phyloP scores from a whole-genome alignment of 1,140 invertebrate species.

The Drosophila bocqueti region DNA sequence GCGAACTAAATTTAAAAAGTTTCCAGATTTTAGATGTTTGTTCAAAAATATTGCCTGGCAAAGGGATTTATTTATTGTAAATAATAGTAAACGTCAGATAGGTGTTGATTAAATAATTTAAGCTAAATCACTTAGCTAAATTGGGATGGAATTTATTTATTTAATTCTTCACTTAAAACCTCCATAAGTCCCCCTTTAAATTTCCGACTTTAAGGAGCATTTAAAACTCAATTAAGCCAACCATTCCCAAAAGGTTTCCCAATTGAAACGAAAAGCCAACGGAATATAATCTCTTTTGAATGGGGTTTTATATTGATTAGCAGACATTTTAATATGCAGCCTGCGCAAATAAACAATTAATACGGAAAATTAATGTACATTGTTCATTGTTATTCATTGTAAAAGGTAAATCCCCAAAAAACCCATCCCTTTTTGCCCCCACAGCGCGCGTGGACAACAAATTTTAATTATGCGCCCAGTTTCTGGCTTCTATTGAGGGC shows the following conservation, averaged over 20 bases:
- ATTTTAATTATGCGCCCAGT: conserved; percentile 79
- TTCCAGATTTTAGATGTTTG: not conserved
- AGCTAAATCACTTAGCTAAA: not conserved
- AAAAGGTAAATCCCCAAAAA: conserved; percentile 42
- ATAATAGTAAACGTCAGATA: not conserved
- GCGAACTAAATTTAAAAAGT: not conserved
- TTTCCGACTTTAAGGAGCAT: conserved; percentile 4
- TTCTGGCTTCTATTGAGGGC: conserved; percentile 40
- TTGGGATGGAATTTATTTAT: not conserved
- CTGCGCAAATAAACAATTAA: conserved; percentile 78
- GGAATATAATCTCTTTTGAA: conserved; percentile 58
- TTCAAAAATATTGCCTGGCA: not conserved
- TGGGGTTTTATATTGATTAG: conserved; percentile 71
- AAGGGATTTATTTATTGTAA: not conserved
- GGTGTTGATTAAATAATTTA: not conserved
- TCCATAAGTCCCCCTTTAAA: not conserved
- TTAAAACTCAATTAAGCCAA: conserved; percentile 36
- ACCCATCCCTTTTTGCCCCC: not conserved
- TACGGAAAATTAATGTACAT: conserved; percentile 81
- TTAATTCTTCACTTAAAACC: not conserved
- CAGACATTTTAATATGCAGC: conserved; percentile 72
- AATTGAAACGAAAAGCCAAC: conserved; percentile 39
- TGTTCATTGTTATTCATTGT: conserved; percentile 83
- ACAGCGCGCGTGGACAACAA: conserved; percentile 46
- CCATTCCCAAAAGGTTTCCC: conserved; percentile 17